Conservation (phyloP, 1,140 invertebrate species). For the Bradysia coprophila region DNA sequence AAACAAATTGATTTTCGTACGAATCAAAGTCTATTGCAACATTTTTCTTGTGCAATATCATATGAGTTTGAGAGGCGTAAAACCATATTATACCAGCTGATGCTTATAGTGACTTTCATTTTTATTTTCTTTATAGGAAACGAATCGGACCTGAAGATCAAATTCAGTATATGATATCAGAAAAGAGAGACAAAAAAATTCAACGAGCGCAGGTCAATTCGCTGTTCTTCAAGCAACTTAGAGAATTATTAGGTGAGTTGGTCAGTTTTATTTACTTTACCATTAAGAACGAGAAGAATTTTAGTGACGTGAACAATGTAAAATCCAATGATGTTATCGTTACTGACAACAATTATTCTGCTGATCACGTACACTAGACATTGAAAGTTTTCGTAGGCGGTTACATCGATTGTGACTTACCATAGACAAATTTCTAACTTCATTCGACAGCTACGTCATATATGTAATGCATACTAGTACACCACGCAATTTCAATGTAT, state of each 20-base stretch:
- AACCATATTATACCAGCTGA: no score
- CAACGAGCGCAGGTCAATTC: constrained; percentile 74
- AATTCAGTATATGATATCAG: constrained; percentile 57
- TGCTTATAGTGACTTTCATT: no score
- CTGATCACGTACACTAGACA: not conserved
- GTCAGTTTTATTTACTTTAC: not conserved
- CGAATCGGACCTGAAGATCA: constrained; percentile 34
- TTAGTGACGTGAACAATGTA: not conserved
- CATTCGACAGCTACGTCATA: no score
- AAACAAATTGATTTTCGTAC: not conserved
- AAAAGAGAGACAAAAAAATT: constrained; percentile 41
- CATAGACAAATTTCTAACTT: no score
- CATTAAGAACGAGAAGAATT: no score
- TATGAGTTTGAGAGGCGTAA: not conserved
- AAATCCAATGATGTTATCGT: not conserved
- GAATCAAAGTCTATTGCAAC: not conserved
- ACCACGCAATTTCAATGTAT: no score
- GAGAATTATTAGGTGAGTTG: constrained; percentile 39
- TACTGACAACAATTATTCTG: not conserved
- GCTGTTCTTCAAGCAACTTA: constrained; percentile 63
- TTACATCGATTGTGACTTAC: no score
- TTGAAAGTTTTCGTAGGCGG: no score
- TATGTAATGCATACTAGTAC: no score
- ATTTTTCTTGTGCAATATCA: not conserved
- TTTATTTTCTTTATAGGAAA: constrained; percentile 8